Base-by-base conservation (phyloP, 2,113 vertebrate genomes). In the Oreochromis spilurus region DNA sequence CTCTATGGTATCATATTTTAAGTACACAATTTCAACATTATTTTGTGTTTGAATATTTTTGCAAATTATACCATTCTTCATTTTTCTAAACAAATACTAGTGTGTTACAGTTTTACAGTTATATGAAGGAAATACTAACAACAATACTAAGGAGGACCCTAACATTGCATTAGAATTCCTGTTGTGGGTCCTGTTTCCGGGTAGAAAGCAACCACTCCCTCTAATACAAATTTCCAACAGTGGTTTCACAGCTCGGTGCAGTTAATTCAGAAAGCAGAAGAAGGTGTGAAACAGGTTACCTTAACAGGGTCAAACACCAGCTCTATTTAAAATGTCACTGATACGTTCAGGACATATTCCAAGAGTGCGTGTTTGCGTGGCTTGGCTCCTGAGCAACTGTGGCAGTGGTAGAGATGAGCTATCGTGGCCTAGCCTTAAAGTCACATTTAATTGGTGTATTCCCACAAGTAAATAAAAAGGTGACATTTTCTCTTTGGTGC, bases 391-490 rank as follows among this genome's bases (percentile, higher is more conserved):
- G 88, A 82, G 86, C 91, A 40, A 77, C 83, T 45, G 34, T 81
- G 86, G 83, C 87, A 82, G 90, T 57, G 70, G 81, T 90, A 79
- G 85, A 85, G 88, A 84, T 60, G 81, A 93, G 57, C 89, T 88
- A 89, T 92, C 93, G 84, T 90, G 87, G 88, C 92, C 86, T 91
- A 93, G 92, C 93, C 92, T 95, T 94, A 92, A 94, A 95, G 95
- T 95, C 95, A 93, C 90, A 91, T 95, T 95, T 96, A 96, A 96
- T 96, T 96, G 93, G 90, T 88, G 91, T 92, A 96, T 96, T 96
- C 95, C 95, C 95, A 58, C 77, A 95, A 96, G 95, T 95, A 96
- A 96, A 96, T 96, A 96, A 95, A 96, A 94, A 95, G 92, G 94
- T 96, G 95, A 95, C 95, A 96, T 96, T 96, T 96, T 95, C 92